phyloP scores from a whole-genome alignment of 2,888 invertebrate species.

The Crepidodera aurea region DNA sequence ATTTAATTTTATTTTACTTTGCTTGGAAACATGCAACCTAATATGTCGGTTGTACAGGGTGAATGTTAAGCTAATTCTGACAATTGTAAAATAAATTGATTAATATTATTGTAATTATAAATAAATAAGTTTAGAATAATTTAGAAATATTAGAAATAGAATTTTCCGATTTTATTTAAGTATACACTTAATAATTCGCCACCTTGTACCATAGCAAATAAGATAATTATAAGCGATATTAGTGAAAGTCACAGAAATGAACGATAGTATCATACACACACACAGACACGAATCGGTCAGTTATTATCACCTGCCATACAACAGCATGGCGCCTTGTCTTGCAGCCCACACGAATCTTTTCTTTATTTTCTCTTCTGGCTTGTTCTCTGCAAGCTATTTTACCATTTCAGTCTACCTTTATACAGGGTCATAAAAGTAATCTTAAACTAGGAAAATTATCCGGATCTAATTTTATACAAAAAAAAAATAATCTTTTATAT shows the following conservation, averaged over 20 bases:
- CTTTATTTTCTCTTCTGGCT: not conserved
- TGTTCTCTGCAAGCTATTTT: conserved; percentile 4
- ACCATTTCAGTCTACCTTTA: not conserved
- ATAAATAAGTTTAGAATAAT: no score
- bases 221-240: conserved; percentile 38
- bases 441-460: no score
- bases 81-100: no score
- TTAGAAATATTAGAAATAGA: no score
- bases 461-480: no score
- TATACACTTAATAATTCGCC: not conserved
- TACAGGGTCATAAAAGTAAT: no score
- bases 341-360: conserved; percentile 50
- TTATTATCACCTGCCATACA: conserved; percentile 57
- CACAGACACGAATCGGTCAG: conserved; percentile 49
- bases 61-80: no score
- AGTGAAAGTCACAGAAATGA: conserved; percentile 51
- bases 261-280: conserved; percentile 51
- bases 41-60: not conserved
- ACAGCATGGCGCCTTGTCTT: conserved; percentile 54
- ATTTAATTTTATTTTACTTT: not conserved
- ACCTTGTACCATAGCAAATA: not conserved
- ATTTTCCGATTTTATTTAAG: no score
- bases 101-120: no score
- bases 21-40: not conserved
- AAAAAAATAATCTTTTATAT: no score